phyloP scores from a whole-genome alignment of 2,888 invertebrate genomes.

The Alentia gelatinosa region DNA sequence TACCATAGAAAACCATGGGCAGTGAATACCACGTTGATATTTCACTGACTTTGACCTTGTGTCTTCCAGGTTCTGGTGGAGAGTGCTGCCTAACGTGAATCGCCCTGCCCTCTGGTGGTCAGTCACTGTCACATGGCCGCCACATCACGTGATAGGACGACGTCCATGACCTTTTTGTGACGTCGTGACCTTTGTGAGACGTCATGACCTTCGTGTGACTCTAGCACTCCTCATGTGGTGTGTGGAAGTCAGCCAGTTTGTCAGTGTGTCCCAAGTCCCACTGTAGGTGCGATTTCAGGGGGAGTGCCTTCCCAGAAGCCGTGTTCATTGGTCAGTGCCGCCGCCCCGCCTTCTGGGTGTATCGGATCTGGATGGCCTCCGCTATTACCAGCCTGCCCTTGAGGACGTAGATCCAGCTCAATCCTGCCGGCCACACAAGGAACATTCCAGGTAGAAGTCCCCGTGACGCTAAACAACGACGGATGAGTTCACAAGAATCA shows the following conservation, averaged over 20 bases:
- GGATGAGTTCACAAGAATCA: too few species aligned
- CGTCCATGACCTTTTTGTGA: constrained; percentile 32
- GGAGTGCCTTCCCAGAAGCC: neutral
- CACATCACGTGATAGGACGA: neutral
- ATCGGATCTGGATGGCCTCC: neutral
- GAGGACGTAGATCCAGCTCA: too few species aligned
- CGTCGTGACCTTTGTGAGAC: neutral
- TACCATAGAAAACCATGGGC: neutral
- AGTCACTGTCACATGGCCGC: neutral
- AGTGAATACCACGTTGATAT: neutral
- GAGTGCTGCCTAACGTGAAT: neutral
- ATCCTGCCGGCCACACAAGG: too few species aligned
- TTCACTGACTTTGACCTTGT: neutral
- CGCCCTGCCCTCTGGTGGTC: neutral
- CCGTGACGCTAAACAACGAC: too few species aligned
- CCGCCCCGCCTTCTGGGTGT: neutral
- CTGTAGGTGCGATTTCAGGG: neutral
- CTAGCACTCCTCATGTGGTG: neutral
- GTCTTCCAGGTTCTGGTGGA: neutral
- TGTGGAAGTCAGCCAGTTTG: neutral
- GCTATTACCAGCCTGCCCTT: too few species aligned
- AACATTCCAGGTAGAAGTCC: too few species aligned
- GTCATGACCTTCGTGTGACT: neutral
- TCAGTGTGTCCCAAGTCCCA: neutral
- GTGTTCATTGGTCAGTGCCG: neutral